A percentile compares a stretch with the other conserved stretches of the same genome.
Evolutionary conservation across 2,797 vertebrate genomes (phyloP).

Genomic region (Erithacus rubecula): DNA sequence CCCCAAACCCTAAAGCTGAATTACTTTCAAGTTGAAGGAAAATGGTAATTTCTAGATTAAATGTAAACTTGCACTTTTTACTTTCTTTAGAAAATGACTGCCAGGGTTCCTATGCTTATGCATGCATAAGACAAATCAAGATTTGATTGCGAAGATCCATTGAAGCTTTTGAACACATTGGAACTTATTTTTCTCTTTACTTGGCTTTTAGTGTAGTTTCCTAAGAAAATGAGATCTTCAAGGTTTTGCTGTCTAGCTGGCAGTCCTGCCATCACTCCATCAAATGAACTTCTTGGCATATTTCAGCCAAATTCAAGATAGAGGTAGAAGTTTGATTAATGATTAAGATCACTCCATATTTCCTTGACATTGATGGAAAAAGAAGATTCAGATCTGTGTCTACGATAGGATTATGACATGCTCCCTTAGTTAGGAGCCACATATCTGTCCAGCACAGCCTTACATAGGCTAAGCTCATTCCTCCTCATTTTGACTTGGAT

Average conservation of each 20-base stretch:
- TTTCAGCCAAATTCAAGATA: background rate
- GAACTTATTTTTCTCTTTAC: background rate
- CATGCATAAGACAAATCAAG: background rate
- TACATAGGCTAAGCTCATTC: background rate
- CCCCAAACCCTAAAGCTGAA: background rate
- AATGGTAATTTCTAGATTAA: background rate
- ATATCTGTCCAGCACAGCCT: background rate
- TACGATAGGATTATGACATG: background rate
- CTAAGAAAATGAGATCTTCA: background rate
- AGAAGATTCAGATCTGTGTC: background rate
- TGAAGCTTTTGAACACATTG: background rate
- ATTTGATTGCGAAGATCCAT: background rate
- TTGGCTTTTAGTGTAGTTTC: background rate
- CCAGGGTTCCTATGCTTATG: background rate
- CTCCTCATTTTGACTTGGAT: background rate
- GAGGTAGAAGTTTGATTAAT: background rate
- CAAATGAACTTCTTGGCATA: background rate
- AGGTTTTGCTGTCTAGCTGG: background rate
- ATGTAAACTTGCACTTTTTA: background rate
- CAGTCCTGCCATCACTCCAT: background rate
- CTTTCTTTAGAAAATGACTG: background rate
- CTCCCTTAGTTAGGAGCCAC: background rate
- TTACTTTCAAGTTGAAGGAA: background rate
- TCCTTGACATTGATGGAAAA: background rate
- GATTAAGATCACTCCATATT: background rate